Evolutionary conservation across 2,113 vertebrate species (phyloP).

Genomic region (Lasiurus cinereus): DNA sequence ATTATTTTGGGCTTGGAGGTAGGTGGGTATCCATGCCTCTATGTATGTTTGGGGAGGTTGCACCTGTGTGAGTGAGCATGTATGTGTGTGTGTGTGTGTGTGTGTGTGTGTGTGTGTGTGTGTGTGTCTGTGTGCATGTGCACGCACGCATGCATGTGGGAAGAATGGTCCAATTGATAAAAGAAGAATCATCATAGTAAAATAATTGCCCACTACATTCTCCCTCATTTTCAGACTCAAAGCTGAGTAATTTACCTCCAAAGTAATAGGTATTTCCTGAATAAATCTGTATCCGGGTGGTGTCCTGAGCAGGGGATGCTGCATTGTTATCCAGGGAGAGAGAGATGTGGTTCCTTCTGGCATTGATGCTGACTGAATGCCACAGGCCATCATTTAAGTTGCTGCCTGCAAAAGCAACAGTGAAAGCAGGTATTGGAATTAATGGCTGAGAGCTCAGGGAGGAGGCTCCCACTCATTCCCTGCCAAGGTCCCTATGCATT

Average conservation of each 20-base stretch:
- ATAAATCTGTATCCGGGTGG: slow-evolving; percentile 88
- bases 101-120: too few relatives aligned
- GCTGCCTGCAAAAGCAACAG: slow-evolving; percentile 87
- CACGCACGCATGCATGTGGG: too few relatives aligned
- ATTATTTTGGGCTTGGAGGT: slow-evolving; percentile 15
- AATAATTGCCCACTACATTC: neutral
- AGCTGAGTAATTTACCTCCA: slow-evolving; percentile 90
- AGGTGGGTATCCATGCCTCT: neutral
- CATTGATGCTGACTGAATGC: slow-evolving; percentile 93
- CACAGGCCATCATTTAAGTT: slow-evolving; percentile 95
- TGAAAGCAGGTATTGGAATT: neutral
- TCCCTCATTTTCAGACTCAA: neutral
- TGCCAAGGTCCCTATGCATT: accelerated
- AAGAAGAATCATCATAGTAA: neutral
- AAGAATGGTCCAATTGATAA: neutral
- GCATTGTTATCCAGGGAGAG: slow-evolving; percentile 92
- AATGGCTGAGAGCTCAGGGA: neutral
- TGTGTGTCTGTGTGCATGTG: neutral
- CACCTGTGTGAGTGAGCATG: neutral
- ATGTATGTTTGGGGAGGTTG: neutral
- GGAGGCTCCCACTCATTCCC: neutral
- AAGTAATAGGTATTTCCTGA: slow-evolving; percentile 93
- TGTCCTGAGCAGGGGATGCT: slow-evolving; percentile 89
- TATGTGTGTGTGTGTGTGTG: neutral
- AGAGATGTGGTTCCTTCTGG: slow-evolving; percentile 91